A percentile compares a stretch with the other conserved stretches of the same genome.
Conservation (phyloP, 2,797 vertebrate species). For the Girardinus metallicus region DNA sequence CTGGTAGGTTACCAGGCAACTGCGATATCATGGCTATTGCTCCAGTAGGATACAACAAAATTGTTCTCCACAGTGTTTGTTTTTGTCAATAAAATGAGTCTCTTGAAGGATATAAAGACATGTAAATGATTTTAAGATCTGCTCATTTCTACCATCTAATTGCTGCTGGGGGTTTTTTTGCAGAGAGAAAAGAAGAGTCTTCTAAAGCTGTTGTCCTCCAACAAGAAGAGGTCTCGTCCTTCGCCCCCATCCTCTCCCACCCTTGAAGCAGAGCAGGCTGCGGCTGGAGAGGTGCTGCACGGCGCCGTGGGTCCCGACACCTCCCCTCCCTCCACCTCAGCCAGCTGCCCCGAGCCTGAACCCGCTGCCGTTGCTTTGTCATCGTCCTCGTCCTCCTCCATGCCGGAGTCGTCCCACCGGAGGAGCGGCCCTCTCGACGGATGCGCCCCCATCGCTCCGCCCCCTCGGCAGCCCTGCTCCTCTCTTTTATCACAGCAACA, state of each 20-base stretch:
- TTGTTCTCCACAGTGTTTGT: not conserved
- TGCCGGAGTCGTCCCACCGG: conserved; percentile 79
- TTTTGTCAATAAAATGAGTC: not conserved
- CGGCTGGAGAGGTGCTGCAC: conserved; percentile 81
- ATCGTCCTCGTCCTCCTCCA: conserved; percentile 60
- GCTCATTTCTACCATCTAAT: conserved; percentile 13
- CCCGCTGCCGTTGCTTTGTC: conserved; percentile 49
- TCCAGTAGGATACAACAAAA: not conserved
- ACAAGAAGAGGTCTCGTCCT: conserved; percentile 91
- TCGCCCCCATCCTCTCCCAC: conserved; percentile 96
- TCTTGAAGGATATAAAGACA: not conserved
- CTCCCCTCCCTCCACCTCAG: conserved; percentile 47
- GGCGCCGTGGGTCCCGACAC: conserved; percentile 89
- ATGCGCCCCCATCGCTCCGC: conserved; percentile 87
- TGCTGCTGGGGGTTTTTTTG: conserved; percentile 11
- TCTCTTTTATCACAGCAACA: conserved; percentile 87
- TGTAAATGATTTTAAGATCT: not conserved
- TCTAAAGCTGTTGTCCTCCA: conserved; percentile 93
- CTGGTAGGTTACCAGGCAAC: not conserved
- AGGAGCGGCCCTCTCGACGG: conserved; percentile 85
- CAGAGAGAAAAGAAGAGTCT: conserved; percentile 98
- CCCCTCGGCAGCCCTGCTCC: conserved; percentile 96
- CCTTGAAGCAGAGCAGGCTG: conserved; percentile 87
- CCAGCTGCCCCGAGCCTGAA: conserved; percentile 77
- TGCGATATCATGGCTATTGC: not conserved